phyloP scores from a whole-genome alignment of 2,797 vertebrate genomes.

The Squalus acanthias region DNA sequence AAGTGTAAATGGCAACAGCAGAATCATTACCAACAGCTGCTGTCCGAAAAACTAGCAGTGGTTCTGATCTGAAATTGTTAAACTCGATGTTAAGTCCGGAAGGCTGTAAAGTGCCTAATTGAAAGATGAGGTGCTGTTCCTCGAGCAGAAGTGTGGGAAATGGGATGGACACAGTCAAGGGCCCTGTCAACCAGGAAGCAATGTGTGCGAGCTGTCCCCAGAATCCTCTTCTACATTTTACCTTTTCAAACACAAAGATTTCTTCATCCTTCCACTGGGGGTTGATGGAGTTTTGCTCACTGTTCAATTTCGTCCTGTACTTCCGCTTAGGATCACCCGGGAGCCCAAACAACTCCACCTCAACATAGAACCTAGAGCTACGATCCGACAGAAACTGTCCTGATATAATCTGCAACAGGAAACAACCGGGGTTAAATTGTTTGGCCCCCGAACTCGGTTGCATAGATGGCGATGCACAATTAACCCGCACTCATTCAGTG shows the following conservation, averaged over 20 bases:
- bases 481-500: neutral
- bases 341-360: constrained; percentile 87
- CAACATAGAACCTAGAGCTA: constrained; percentile 79
- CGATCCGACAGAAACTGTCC: constrained; percentile 94
- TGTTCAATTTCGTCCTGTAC: constrained; percentile 80
- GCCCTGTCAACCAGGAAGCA: neutral
- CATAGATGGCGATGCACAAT: neutral
- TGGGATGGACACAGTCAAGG: no score
- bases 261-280: constrained; percentile 90
- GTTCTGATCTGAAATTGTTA: no score
- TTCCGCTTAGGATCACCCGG: constrained; percentile 89
- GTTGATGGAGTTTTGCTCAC: constrained; percentile 81
- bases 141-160: no score
- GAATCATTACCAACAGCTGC: no score
- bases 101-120: no score
- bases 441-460: neutral
- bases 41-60: no score
- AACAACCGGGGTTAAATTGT: neutral
- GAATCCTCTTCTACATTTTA: constrained; percentile 43
- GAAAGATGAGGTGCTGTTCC: no score
- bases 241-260: constrained; percentile 95
- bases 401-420: constrained; percentile 73
- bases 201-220: neutral
- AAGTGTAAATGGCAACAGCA: no score
- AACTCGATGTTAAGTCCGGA: no score